Percentiles rank a stretch among this genome's conserved stretches.
phyloP scores from a whole-genome alignment of 2,888 invertebrate species.

The Panorpa germanica region DNA sequence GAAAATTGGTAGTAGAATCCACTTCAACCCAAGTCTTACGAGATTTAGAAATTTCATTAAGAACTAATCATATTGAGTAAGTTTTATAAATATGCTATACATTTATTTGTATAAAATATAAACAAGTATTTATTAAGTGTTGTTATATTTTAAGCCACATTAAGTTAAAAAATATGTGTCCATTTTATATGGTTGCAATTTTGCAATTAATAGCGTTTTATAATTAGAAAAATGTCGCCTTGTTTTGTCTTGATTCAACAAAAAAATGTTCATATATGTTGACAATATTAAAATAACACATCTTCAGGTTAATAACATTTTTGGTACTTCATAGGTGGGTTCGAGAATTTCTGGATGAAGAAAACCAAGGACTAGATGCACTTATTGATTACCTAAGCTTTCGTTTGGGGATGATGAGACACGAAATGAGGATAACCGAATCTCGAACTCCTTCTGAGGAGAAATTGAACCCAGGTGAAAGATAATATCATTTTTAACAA shows the following conservation, averaged over 20 bases:
- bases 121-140: too few species aligned
- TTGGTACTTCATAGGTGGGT: too few species aligned
- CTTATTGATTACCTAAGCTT: constrained; percentile 95
- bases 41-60: constrained; percentile 94
- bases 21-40: constrained; percentile 96
- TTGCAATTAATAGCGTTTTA: constrained; percentile 3
- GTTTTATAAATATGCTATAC: too few species aligned
- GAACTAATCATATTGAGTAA: constrained; percentile 98
- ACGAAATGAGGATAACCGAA: constrained; percentile 66
- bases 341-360: constrained; percentile 89
- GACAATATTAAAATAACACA: neutral
- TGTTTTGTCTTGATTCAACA: too few species aligned
- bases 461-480: constrained; percentile 37
- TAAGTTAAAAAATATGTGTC: neutral
- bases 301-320: neutral
- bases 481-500: too few species aligned
- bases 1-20: constrained; percentile 91
- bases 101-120: too few species aligned
- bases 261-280: neutral
- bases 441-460: constrained; percentile 60
- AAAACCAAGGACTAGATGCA: constrained; percentile 90
- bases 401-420: constrained; percentile 84
- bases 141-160: neutral
- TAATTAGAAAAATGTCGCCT: too few species aligned
- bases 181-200: constrained; percentile 4